These are phyloP conservation scores for Mustela nigripes DNA, from an alignment of 2,113 vertebrate genomes.

Conservation along the genomic window DNA sequence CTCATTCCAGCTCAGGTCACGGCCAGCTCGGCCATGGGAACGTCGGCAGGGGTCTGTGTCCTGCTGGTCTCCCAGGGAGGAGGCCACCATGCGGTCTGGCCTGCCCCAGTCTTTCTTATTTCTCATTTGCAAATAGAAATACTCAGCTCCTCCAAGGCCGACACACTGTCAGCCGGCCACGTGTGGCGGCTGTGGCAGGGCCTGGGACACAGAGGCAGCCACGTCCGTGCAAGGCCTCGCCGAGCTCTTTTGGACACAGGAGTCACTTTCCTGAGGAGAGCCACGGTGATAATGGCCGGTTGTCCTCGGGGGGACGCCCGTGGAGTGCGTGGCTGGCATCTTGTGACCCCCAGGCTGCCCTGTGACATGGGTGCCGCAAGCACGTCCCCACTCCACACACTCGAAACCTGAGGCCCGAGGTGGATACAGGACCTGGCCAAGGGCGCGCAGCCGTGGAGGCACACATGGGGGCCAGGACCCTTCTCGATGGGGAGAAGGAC, in stretches of 20 bases:
- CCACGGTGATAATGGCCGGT: accelerated
- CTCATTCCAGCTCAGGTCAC: constrained; percentile 84
- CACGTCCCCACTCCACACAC: neutral
- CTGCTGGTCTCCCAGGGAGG: constrained; percentile 5
- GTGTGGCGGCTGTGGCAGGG: neutral
- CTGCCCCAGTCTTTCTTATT: neutral
- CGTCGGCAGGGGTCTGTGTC: constrained; percentile 64
- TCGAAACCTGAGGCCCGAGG: accelerated
- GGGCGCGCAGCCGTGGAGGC: accelerated
- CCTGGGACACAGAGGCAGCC: neutral
- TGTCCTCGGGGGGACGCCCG: accelerated
- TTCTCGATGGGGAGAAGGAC: neutral
- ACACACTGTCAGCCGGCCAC: neutral
- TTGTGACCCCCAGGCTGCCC: neutral
- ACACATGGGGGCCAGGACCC: neutral
- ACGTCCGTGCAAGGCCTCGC: neutral
- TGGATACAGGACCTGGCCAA: accelerated
- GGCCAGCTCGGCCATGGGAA: constrained; percentile 83
- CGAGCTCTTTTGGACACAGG: neutral
- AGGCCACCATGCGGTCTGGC: constrained; percentile 40
- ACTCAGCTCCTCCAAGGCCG: neutral
- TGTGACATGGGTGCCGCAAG: accelerated
- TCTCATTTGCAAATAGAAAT: constrained; percentile 29
- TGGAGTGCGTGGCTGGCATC: neutral
- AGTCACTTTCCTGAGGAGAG: neutral